Percentiles rank a stretch among this genome's conserved stretches.
These are phyloP conservation scores for Cydia fagiglandana DNA, from an alignment of 1,140 invertebrate genomes.

Conservation along the genomic window DNA sequence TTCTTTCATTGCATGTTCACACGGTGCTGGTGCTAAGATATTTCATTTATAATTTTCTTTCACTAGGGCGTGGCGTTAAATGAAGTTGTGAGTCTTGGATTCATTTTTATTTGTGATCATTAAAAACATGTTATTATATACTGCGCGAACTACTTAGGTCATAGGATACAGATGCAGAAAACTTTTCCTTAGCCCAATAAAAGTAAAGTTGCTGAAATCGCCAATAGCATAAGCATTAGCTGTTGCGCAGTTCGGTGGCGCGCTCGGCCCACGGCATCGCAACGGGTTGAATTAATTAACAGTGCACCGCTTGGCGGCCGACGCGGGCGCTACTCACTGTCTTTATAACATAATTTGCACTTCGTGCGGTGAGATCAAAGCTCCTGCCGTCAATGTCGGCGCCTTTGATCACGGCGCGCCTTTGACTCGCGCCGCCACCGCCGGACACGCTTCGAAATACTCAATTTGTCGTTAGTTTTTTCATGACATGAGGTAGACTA, in stretches of 20 bases:
- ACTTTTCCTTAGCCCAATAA: too few relatives aligned
- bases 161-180: too few relatives aligned
- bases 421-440: conserved; percentile 74
- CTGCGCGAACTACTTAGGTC: too few relatives aligned
- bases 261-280: conserved; percentile 39
- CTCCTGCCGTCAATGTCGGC: conserved; percentile 64
- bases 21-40: too few relatives aligned
- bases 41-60: too few relatives aligned
- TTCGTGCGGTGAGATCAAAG: conserved; percentile 75
- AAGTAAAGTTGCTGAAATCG: not conserved
- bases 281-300: conserved; percentile 75
- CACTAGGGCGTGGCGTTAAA: too few relatives aligned
- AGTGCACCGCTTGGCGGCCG: conserved; percentile 55
- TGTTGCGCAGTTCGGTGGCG: not conserved
- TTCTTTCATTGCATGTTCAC: too few relatives aligned
- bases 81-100: too few relatives aligned
- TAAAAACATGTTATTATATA: too few relatives aligned
- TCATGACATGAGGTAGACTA: conserved; percentile 40
- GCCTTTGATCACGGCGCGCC: conserved; percentile 72
- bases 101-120: too few relatives aligned
- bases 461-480: conserved; percentile 74
- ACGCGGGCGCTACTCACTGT: conserved; percentile 69
- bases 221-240: conserved; percentile 1
- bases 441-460: conserved; percentile 72
- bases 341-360: conserved; percentile 80